A percentile compares a stretch with the other conserved stretches of the same genome.
Conservation (phyloP, 2,113 vertebrate species). For the Chloropsis hardwickii region DNA sequence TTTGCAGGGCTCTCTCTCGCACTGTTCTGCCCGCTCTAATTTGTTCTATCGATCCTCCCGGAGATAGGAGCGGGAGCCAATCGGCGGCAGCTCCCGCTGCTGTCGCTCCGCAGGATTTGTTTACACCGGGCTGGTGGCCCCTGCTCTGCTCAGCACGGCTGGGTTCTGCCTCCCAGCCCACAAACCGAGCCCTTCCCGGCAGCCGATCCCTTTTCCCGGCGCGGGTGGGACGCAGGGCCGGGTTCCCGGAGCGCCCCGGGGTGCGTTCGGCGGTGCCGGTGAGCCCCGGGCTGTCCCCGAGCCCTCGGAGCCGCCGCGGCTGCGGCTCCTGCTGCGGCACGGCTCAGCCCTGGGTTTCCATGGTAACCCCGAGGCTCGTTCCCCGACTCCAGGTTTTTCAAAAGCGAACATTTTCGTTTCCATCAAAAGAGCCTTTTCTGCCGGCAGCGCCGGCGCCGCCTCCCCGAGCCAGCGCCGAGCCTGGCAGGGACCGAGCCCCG, state of each 20-base stretch:
- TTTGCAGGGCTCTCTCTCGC: slow-evolving; percentile 15
- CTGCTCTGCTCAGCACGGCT: background rate
- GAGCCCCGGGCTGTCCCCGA: background rate
- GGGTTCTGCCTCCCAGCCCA: background rate
- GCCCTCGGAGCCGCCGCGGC: slow-evolving; percentile 51
- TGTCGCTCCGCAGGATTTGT: background rate
- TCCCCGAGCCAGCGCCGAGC: background rate
- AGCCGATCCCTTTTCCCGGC: no score
- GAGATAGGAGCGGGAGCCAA: background rate
- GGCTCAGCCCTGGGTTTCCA: slow-evolving; percentile 75
- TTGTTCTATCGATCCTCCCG: slow-evolving; percentile 39
- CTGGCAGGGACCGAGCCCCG: background rate
- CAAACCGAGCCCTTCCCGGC: fast-evolving
- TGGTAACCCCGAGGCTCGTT: slow-evolving; percentile 73
- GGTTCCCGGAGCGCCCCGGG: background rate
- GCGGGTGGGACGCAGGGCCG: fast-evolving
- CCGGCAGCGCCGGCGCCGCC: slow-evolving; percentile 55
- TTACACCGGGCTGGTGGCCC: background rate
- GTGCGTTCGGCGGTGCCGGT: fast-evolving
- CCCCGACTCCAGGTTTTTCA: slow-evolving; percentile 64
- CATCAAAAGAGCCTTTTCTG: slow-evolving; percentile 81
- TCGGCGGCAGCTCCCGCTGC: background rate
- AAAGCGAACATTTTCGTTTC: slow-evolving; percentile 77
- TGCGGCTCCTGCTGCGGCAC: slow-evolving; percentile 18
- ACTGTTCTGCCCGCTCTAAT: slow-evolving; percentile 9